Evolutionary conservation across 2,797 vertebrate species (phyloP), one percentile per base, ranked within the genome.

Genomic region (Meda fulgida): DNA sequence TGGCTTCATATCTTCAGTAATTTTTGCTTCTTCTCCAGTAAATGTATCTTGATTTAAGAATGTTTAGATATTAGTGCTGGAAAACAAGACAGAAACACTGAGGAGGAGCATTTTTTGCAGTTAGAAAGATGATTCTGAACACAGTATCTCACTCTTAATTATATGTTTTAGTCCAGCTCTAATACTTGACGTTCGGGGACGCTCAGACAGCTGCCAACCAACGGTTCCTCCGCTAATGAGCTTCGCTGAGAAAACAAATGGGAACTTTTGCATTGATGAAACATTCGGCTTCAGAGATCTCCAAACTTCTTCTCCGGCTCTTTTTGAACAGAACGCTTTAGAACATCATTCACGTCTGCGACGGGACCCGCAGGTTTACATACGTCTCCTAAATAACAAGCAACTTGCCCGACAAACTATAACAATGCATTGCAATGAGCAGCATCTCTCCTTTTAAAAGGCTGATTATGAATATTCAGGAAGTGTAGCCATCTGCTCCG

Each of bases 401-500:
- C 75, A 65, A 75, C 60, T 48, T 18, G 10, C 31, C 60, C 18
- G 16, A 38, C 21, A 53, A 80, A 80, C 60, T 13, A 19, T 0
- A 60, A 43, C 58, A 26, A 60, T 53, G 76, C 72, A 19, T 31
- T 7, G 40, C 60, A 40, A 14, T 43, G 23, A 65, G 65, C 55
- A 26, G 58, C 40, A 51, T 11, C 29, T 55, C 48, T n/a, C 36
- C 9, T 21, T 67, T 55, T 71, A 31, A 75, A 31, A 77, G 14
- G 55, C 3, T 2, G 31, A 72, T 72, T 65, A 63, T 84, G 82
- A 87, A 78, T 84, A 86, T 84, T 87, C 60, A 87, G 82, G 38
- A 60, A 46, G 31, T 5, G 48, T 53, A 78, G 19, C 82, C 84
- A 86, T 86, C 86, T 79, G 86, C 31, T 58, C 69, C n/a, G 43